phyloP scores from a whole-genome alignment of 2,797 vertebrate species.

The Gymnothorax reevesii region DNA sequence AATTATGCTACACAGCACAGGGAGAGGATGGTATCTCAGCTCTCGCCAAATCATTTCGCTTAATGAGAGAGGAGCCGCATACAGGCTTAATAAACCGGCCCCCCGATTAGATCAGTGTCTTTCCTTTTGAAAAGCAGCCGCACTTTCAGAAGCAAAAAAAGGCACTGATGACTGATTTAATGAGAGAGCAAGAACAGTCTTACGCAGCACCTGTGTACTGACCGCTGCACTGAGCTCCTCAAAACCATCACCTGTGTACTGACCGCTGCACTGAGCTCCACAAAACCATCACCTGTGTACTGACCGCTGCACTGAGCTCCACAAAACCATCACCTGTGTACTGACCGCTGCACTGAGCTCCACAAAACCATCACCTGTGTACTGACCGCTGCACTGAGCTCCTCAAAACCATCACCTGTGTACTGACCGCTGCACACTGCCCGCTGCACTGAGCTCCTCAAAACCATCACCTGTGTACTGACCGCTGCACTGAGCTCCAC shows the following conservation, averaged over 20 bases:
- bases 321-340: constrained; percentile 5
- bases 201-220: background rate
- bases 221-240: background rate
- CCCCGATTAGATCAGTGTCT: constrained; percentile 17
- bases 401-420: constrained; percentile 8
- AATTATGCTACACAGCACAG: background rate
- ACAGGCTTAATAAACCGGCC: constrained; percentile 32
- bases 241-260: background rate
- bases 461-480: constrained; percentile 3
- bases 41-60: constrained; percentile 33
- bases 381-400: background rate
- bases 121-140: constrained; percentile 12
- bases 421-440: background rate
- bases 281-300: constrained; percentile 6
- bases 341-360: background rate
- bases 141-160: constrained; percentile 40
- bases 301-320: background rate
- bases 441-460: background rate
- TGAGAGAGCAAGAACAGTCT: background rate
- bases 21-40: constrained; percentile 24
- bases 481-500: background rate
- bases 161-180: constrained; percentile 24
- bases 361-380: constrained; percentile 10
- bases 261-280: background rate
- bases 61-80: constrained; percentile 34